Evolutionary conservation across 64 coral and sea anemone species (phyloP).

Genomic region (Catalaphyllia jardinei): DNA sequence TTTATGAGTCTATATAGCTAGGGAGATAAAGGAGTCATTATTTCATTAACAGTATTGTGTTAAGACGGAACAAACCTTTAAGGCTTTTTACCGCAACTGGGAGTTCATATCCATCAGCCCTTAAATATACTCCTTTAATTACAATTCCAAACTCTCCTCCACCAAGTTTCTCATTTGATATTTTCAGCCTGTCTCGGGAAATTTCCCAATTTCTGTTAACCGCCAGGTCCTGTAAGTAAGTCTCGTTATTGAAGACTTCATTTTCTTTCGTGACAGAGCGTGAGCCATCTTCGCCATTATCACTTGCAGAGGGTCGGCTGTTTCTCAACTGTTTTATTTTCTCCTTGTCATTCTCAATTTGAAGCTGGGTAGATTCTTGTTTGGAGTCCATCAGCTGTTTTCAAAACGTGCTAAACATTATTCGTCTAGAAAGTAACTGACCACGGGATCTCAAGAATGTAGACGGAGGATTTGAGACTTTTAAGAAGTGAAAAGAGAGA

Average conservation of each 20-base stretch:
- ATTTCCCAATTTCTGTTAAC: slow-evolving; percentile 79
- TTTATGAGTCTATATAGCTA: no score
- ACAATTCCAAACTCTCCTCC: slow-evolving; percentile 76
- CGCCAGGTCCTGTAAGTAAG: slow-evolving; percentile 58
- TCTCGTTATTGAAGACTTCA: slow-evolving; percentile 24
- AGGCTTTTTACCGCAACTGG: slow-evolving; percentile 78
- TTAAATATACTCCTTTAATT: slow-evolving; percentile 58
- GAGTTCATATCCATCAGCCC: slow-evolving; percentile 65
- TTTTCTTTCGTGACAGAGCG: neutral
- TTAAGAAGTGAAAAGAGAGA: no score
- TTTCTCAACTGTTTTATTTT: neutral
- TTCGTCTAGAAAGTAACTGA: no score
- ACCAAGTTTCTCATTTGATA: slow-evolving; percentile 57
- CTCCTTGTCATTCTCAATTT: neutral
- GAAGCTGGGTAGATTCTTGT: neutral
- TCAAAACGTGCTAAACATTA: neutral
- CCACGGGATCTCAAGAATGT: no score
- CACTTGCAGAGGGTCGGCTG: neutral
- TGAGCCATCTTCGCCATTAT: neutral
- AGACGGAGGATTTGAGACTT: no score
- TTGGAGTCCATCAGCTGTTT: neutral
- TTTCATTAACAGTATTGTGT: no score
- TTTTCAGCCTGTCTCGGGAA: slow-evolving; percentile 33
- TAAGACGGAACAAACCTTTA: slow-evolving; percentile 48
- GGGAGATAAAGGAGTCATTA: no score